Evolutionary conservation across 2,888 invertebrate species (phyloP), one percentile per base, ranked within the genome.

Genomic region (Ferdinandea cuprea): DNA sequence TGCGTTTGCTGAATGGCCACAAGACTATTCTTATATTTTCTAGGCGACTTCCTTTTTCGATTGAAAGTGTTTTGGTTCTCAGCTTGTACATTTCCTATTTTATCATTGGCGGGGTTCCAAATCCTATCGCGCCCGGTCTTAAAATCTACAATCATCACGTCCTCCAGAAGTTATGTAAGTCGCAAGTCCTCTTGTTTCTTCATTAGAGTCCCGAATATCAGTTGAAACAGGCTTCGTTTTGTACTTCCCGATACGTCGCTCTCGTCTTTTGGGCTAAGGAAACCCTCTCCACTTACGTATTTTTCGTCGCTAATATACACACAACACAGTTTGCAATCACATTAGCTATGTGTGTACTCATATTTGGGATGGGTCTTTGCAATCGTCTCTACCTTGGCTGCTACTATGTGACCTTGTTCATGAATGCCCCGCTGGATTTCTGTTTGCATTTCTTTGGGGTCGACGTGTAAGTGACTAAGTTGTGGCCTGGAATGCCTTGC

Each of bases 401-500:
- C 40, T 11, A 1, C 15, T 13, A 40, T 13, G 11, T 40, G 40
- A 2, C 7, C 40, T 13, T 15, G 40, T 6, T 40, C 40, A 15
- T 40, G 40, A 40, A 15, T 15, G n/a, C n/a, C 40, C 11, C 13
- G 7, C 7, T 13, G 7, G 13, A 40, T 40, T 7, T 32, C 32
- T 19, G 8, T 19, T 13, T 46, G 21, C 46, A 46, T 46, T 21
- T n/a, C 25, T 25, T 11, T 5, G 15, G 65, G 40, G 8, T 84
- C 35, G n/a, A n/a, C 44, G 25, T 5, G 11, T 8, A 65, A 7
- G 54, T 17, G 25, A 46, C 52, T 40, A 50, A 40, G 88, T 59
- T 0, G 87, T 88, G 6, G 85, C 80, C 2, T 86, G 65, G 3
- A 88, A 85, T 0, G 88, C 88, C 3, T 87, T 79, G 73, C 88